Evolutionary conservation across 1,140 invertebrate genomes (phyloP), one percentile per base, ranked within the genome.

Genomic region (Asbolus verrucosus): DNA sequence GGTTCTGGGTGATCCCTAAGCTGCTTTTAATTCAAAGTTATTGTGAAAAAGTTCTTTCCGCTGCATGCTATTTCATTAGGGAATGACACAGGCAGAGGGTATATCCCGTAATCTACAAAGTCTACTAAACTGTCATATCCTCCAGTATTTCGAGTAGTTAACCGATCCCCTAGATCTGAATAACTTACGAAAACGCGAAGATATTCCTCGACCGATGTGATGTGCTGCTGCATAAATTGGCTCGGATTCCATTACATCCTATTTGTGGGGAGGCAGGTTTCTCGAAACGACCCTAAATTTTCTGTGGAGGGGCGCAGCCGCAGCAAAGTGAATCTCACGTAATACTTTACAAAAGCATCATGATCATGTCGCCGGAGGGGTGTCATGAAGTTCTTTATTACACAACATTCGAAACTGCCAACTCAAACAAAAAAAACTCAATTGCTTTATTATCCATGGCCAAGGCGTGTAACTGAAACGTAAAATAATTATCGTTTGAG

Each of bases 161-260:
- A 54, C 18, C 21, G 46, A 54, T 54, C 46, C 46, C 46, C 21
- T 54, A 27, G 46, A 54, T 54, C 46, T 54, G 46, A 54, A 54
- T 54, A 54, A 54, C 46, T 54, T 54, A 54, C 24, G 46, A 54
- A 54, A 54, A 54, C 46, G 46, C 21, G 46, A 54, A 54, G 46
- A 54, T 54, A 54, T 54, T 54, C 46, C 46, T 27, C 24, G 46
- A 13, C 46, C 46, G 46, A 54, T 54, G 46, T 54, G 46, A 54
- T 39, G 41, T 43, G 39, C 39, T 50, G 65, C 41, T 21, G 65
- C 41, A 50, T 67, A 67, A 67, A 67, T 67, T 67, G 41, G 43
- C 41, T 50, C 11, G 41, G 41, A 67, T 50, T 67, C 65, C 43
- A 67, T 67, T 50, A 50, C 27, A 54, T 67, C 41, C 65, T 33